Percentiles rank a stretch among this genome's conserved stretches.
phyloP scores from a whole-genome alignment of 2,113 vertebrate species.

The Channa maculata region DNA sequence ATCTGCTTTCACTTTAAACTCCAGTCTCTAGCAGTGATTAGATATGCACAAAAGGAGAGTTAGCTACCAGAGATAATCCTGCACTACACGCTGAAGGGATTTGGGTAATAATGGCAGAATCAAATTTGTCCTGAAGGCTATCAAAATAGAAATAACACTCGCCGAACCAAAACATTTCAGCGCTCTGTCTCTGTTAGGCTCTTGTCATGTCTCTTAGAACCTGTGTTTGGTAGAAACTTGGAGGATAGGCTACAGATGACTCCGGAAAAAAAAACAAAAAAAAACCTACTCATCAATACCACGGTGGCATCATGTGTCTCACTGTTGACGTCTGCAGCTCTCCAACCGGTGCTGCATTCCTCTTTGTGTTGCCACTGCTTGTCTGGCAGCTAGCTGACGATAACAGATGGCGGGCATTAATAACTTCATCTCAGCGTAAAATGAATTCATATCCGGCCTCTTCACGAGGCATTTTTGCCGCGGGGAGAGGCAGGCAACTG shows the following conservation, averaged over 20 bases:
- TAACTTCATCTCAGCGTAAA: slow-evolving; percentile 76
- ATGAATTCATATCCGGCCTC: slow-evolving; percentile 77
- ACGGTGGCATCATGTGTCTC: slow-evolving; percentile 40
- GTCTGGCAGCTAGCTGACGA: slow-evolving; percentile 70
- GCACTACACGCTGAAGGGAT: slow-evolving; percentile 25
- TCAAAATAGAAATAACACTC: background rate
- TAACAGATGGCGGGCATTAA: slow-evolving; percentile 79
- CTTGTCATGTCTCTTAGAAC: background rate
- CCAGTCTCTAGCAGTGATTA: slow-evolving; percentile 9
- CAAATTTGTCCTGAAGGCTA: slow-evolving; percentile 17
- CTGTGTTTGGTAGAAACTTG: slow-evolving; percentile 20
- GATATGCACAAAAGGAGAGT: slow-evolving; percentile 10
- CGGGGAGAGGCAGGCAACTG: slow-evolving; percentile 24
- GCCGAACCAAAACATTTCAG: background rate
- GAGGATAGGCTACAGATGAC: slow-evolving; percentile 13
- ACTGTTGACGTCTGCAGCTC: slow-evolving; percentile 51
- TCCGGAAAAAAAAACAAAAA: background rate
- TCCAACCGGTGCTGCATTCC: slow-evolving; percentile 40
- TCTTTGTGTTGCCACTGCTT: slow-evolving; percentile 43
- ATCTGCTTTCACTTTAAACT: slow-evolving; percentile 11
- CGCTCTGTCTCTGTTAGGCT: background rate
- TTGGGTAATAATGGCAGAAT: slow-evolving; percentile 31
- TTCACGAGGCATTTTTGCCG: slow-evolving; percentile 50
- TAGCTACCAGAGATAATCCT: slow-evolving; percentile 36
- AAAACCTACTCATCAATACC: slow-evolving; percentile 42